phyloP scores from a whole-genome alignment of 2,113 vertebrate genomes.

The zebrafish (Danio rerio) region GRCz12tu NC_133198.1:3591001-3591500 shows the following conservation, averaged over 20 bases:
- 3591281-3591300: neutral
- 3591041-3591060: neutral
- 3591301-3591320: neutral
- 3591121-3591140: neutral
- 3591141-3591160: neutral
- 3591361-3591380: slow-evolving; percentile 15
- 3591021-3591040: neutral
- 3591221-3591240: neutral
- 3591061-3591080: slow-evolving; percentile 5
- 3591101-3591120: neutral
- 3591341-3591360: slow-evolving; percentile 18
- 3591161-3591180: neutral
- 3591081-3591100: neutral
- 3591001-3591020: neutral
- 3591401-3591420: neutral
- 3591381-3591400: neutral
- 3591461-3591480: neutral
- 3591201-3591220: neutral
- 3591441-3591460: neutral
- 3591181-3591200: neutral
- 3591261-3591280: fast-evolving
- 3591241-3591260: neutral
- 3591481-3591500: neutral
- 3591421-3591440: slow-evolving; percentile 2
- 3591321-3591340: neutral